Evolutionary conservation across 2,113 vertebrate genomes (phyloP), one percentile per base, ranked within the genome.

Genomic region (Leucosticte australis): DNA sequence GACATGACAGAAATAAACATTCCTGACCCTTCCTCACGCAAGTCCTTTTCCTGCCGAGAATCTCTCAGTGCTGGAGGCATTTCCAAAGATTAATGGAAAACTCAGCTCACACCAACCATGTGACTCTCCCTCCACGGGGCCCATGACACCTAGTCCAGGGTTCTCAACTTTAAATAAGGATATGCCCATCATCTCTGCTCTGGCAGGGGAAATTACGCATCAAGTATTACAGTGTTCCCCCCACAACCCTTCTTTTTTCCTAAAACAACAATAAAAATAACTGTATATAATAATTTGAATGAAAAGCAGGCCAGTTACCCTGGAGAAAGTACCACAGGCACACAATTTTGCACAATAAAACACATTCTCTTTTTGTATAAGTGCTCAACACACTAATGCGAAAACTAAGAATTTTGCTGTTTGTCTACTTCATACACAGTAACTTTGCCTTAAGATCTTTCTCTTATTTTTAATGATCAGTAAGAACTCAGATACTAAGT

Each of bases 221-320:
- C 5, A 2, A 33, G 15, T 55, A 65, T 33, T 77, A 62, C 42
- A 62, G 7, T 28, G 18, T 15, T 80, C 47, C 69, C 14, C 15
- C 79, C n/a, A 64, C 20, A 65, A 53, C 18, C 21, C 37, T 69
- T 9, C 10, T 64, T 17, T 56, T 87, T 60, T 26, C 35, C 37
- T 83, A 87, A 41, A 96, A 89, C 11, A 78, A 49, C 69, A 75
- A 89, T 41, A n/a, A 85, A 93, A 95, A 92, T n/a, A 82, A 87
- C 21, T 6, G 15, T 31, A 67, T 15, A 31, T 69, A 78, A 44
- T n/a, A 55, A 82, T 73, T 73, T 79, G 80, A 52, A 56, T 42
- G 49, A 74, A 84, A 91, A 86, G 37, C 56, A 86, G 68, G 49
- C 26, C 55, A 83, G 8, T 10, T 28, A 41, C 65, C 22, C 69